A percentile compares a stretch with the other conserved stretches of the same genome.
phyloP scores from a whole-genome alignment of 2,888 invertebrate species.

The Melieria crassipennis region DNA sequence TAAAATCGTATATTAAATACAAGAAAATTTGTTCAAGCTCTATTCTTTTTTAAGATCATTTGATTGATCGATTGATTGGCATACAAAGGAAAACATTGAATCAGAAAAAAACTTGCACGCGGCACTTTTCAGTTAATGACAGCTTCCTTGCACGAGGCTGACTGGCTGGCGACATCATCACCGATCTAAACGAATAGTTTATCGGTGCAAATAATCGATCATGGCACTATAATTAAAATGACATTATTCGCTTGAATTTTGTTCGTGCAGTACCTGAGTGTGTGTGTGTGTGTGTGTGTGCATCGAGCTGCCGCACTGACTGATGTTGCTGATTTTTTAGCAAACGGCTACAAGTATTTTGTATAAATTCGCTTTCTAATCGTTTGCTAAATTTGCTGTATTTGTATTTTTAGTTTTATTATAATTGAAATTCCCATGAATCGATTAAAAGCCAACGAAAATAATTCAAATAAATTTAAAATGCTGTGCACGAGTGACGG shows the following conservation, averaged over 20 bases:
- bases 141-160: no score
- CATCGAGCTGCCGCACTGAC: slow-evolving; percentile 15
- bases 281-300: slow-evolving; percentile 1
- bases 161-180: no score
- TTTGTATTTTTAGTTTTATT: slow-evolving; percentile 51
- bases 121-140: no score
- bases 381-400: slow-evolving; percentile 36
- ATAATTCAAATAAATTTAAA: slow-evolving; percentile 62
- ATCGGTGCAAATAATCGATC: no score
- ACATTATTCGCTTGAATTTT: slow-evolving; percentile 22
- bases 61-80: no score
- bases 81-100: no score
- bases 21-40: no score
- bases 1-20: no score
- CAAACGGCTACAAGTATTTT: slow-evolving; percentile 40
- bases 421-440: slow-evolving; percentile 60
- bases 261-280: not conserved
- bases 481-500: slow-evolving; percentile 51
- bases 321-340: slow-evolving; percentile 57
- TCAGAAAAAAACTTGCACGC: no score
- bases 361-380: slow-evolving; percentile 13
- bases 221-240: slow-evolving; percentile 23
- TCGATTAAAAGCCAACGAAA: slow-evolving; percentile 59
- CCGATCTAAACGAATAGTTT: no score
- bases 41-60: no score